A percentile compares a stretch with the other conserved stretches of the same genome.
phyloP scores from a whole-genome alignment of 2,888 invertebrate genomes.

The Oscheius sp. region DNA sequence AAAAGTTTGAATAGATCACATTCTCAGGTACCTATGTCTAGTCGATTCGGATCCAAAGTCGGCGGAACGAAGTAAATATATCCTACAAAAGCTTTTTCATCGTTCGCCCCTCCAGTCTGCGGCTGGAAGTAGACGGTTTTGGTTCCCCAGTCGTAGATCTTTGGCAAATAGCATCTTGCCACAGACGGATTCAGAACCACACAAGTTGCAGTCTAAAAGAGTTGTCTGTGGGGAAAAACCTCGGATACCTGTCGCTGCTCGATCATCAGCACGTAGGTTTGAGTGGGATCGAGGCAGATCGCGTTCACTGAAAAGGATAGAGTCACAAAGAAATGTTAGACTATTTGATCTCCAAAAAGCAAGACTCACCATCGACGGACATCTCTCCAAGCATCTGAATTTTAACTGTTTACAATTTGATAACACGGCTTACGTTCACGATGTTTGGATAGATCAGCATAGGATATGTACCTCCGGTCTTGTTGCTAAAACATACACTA shows the following conservation, averaged over 20 bases:
- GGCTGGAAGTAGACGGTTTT: slow-evolving; percentile 73
- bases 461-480: slow-evolving; percentile 56
- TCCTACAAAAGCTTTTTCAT: slow-evolving; percentile 73
- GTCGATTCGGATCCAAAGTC: slow-evolving; percentile 71
- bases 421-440: slow-evolving; percentile 79
- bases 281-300: slow-evolving; percentile 84
- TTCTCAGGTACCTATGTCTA: slow-evolving; percentile 65
- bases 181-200: slow-evolving; percentile 69
- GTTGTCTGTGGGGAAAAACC: background rate
- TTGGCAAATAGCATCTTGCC: slow-evolving; percentile 70
- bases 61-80: slow-evolving; percentile 73
- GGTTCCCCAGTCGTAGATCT: slow-evolving; percentile 73
- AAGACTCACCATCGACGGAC: slow-evolving; percentile 81
- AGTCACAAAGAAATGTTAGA: too few relatives aligned
- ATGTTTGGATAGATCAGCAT: slow-evolving; percentile 82
- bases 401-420: too few relatives aligned
- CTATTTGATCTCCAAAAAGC: too few relatives aligned
- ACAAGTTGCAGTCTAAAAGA: slow-evolving; percentile 62
- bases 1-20: too few relatives aligned
- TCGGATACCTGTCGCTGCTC: slow-evolving; percentile 62
- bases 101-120: slow-evolving; percentile 65
- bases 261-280: slow-evolving; percentile 72
- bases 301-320: slow-evolving; percentile 82
- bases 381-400: slow-evolving; percentile 90
- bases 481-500: background rate